Conservation (phyloP, 2,888 invertebrate species). For the Ceriagrion tenellum region DNA sequence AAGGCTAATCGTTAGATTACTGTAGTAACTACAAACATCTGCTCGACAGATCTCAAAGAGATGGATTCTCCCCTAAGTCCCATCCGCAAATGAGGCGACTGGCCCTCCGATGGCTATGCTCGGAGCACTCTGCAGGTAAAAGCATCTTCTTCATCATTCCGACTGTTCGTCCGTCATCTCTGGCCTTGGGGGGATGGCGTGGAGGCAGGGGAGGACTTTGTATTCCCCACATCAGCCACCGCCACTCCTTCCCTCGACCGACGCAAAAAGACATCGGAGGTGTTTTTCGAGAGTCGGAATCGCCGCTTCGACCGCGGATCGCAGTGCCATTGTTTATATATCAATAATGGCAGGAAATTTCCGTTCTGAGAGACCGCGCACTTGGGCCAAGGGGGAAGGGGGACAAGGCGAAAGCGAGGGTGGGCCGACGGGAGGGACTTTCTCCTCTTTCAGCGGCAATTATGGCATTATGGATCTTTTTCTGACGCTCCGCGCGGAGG, state of each 20-base stretch:
- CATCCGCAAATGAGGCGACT: background rate
- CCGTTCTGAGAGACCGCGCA: constrained; percentile 31
- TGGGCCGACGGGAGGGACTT: background rate
- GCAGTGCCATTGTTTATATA: constrained; percentile 13
- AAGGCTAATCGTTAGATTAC: no score
- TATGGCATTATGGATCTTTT: constrained; percentile 19
- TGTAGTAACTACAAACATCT: no score
- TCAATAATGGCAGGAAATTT: constrained; percentile 39
- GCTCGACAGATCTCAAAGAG: no score
- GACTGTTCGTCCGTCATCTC: background rate
- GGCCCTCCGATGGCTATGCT: no score
- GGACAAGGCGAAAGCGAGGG: constrained; percentile 15
- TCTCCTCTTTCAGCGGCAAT: constrained; percentile 24
- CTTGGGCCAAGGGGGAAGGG: constrained; percentile 2
- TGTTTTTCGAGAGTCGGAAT: background rate
- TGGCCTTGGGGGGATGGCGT: background rate
- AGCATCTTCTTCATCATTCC: background rate
- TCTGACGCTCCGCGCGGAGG: background rate
- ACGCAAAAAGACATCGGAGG: background rate
- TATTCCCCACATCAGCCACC: background rate
- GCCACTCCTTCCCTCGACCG: background rate
- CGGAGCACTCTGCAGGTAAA: background rate
- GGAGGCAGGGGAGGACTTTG: background rate
- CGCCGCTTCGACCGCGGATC: background rate
- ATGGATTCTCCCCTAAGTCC: no score